Evolutionary conservation across 2,797 vertebrate genomes (phyloP).

Genomic region (Lepilemur septentrionalis): DNA sequence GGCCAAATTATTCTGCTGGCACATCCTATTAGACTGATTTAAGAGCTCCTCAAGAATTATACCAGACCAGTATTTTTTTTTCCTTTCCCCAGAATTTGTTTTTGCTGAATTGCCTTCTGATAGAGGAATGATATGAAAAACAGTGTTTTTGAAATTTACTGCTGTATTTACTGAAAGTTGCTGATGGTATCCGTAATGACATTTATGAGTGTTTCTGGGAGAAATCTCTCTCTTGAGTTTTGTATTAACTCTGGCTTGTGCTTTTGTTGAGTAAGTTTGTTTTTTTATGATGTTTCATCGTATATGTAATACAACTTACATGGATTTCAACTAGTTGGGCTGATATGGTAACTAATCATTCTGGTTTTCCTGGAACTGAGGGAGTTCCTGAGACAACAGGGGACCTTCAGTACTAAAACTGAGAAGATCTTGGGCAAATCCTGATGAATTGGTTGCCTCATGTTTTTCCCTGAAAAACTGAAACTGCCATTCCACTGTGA

Average conservation of each 20-base stretch:
- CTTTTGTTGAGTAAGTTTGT: neutral
- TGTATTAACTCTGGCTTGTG: neutral
- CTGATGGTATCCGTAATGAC: neutral
- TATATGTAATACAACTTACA: neutral
- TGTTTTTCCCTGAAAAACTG: neutral
- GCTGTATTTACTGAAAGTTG: neutral
- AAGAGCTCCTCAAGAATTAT: neutral
- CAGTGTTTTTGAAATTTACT: neutral
- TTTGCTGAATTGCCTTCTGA: slow-evolving; percentile 26
- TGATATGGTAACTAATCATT: neutral
- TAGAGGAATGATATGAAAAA: slow-evolving; percentile 2
- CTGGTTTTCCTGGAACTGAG: neutral
- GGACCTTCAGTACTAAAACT: neutral
- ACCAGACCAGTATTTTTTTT: neutral
- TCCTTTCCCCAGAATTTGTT: neutral
- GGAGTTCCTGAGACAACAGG: neutral
- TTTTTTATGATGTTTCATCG: neutral
- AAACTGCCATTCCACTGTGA: neutral
- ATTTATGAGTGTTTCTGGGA: neutral
- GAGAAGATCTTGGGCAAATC: neutral
- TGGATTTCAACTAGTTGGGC: neutral
- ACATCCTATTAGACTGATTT: neutral
- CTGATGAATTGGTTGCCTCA: neutral
- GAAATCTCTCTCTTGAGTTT: neutral
- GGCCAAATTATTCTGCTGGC: neutral